These are phyloP conservation scores for Neosilurus mollespiculum DNA, from an alignment of 2,797 vertebrate species.

Conservation along the genomic window DNA sequence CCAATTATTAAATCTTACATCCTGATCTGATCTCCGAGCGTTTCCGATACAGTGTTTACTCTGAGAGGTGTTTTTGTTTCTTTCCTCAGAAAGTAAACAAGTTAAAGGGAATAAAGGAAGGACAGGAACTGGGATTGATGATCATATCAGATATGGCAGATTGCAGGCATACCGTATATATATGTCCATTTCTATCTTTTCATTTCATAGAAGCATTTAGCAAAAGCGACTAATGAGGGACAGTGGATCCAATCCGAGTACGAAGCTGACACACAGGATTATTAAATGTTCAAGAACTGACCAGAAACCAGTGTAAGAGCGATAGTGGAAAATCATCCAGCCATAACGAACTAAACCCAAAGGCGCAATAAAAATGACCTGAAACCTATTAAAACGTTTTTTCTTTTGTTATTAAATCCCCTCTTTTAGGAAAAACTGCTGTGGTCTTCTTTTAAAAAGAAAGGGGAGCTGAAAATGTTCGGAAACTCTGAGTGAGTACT, in stretches of 20 bases:
- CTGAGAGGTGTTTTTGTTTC: background rate
- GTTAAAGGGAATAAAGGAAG: background rate
- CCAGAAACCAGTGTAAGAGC: background rate
- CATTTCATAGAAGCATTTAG: too few species aligned
- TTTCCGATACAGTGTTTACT: background rate
- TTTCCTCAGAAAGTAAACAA: background rate
- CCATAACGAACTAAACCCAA: background rate
- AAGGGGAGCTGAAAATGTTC: background rate
- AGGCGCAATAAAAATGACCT: conserved; percentile 8
- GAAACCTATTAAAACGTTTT: conserved; percentile 20
- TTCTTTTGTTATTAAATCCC: conserved; percentile 11
- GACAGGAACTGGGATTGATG: background rate
- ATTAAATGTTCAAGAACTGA: background rate
- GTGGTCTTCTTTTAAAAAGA: background rate
- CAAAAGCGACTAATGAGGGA: background rate
- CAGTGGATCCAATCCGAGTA: background rate
- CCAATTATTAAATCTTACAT: background rate
- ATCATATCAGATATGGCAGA: conserved; percentile 10
- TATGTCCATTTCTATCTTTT: background rate
- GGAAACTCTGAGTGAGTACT: conserved; percentile 17
- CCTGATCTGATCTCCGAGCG: background rate
- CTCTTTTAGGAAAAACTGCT: background rate
- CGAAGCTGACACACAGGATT: background rate
- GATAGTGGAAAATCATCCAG: background rate
- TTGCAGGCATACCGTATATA: background rate